These are phyloP conservation scores for Pseudomyrmex gracilis DNA, from an alignment of 1,140 invertebrate species.

Conservation along the genomic window DNA sequence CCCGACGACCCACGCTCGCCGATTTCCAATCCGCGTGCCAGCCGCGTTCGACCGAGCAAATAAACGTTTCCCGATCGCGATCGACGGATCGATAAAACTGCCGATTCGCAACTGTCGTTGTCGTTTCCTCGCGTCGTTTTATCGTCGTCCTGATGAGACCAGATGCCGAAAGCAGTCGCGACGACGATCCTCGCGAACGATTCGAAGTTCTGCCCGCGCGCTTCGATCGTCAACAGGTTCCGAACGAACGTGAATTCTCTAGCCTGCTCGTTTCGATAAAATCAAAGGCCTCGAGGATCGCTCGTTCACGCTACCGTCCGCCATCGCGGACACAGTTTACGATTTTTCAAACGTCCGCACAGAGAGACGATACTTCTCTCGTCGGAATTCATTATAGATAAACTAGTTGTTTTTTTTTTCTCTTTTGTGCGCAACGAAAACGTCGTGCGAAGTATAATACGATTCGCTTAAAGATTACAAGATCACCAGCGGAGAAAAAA, in stretches of 20 bases:
- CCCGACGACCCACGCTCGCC: slow-evolving; percentile 79
- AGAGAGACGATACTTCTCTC: slow-evolving; percentile 2
- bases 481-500: neutral
- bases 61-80: slow-evolving; percentile 56
- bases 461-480: neutral
- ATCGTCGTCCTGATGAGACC: slow-evolving; percentile 50
- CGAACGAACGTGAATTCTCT: slow-evolving; percentile 47
- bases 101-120: slow-evolving; percentile 48
- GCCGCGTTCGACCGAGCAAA: slow-evolving; percentile 57
- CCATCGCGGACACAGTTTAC: neutral
- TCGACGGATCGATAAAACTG: slow-evolving; percentile 70
- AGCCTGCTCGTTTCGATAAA: slow-evolving; percentile 14
- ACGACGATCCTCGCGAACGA: slow-evolving; percentile 6
- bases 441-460: neutral
- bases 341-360: neutral
- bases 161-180: slow-evolving; percentile 42
- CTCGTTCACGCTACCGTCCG: neutral
- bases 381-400: neutral
- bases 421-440: neutral
- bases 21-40: slow-evolving; percentile 78
- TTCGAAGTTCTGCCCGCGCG: slow-evolving; percentile 2
- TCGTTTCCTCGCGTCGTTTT: slow-evolving; percentile 45
- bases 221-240: slow-evolving; percentile 11
- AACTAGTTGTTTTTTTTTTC: neutral
- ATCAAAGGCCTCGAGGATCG: neutral